Evolutionary conservation across 2,888 invertebrate species (phyloP).

Genomic region (Nyleta sp.): DNA sequence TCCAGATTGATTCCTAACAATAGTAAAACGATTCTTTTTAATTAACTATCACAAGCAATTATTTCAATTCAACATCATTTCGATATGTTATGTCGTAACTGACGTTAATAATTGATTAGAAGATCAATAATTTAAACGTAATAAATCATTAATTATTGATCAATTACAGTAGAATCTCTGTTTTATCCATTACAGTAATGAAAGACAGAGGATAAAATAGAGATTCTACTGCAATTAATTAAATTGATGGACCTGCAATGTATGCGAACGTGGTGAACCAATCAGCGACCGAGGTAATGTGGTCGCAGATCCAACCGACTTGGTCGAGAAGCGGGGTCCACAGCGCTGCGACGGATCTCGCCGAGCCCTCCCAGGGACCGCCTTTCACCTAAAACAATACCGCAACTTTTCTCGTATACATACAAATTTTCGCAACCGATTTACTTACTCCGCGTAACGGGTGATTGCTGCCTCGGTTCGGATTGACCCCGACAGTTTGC

Average conservation of each 20-base stretch:
- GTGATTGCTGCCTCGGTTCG: conserved; percentile 48
- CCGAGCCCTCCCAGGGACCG: conserved; percentile 52
- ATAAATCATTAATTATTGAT: no score
- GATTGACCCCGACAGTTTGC: conserved; percentile 36
- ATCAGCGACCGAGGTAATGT: conserved; percentile 36
- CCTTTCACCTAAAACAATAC: conserved; percentile 44
- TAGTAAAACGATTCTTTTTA: neutral
- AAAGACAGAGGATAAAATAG: no score
- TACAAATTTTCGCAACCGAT: neutral
- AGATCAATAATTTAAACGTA: no score
- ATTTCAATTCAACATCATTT: no score
- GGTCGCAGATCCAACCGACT: neutral
- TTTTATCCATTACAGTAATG: no score
- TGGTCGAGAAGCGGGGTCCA: conserved; percentile 20
- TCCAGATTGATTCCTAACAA: conserved; percentile 28
- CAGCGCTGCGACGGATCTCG: conserved; percentile 32
- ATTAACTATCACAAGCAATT: no score
- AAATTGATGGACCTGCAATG: conserved; percentile 46
- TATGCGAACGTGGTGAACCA: conserved; percentile 33
- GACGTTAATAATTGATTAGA: no score
- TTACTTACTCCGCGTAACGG: conserved; percentile 55
- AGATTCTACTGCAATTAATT: no score
- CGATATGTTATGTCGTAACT: no score
- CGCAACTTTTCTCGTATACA: neutral
- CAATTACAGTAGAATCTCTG: no score